phyloP scores from a whole-genome alignment of 2,797 vertebrate species.

The Kryptopterus vitreolus region DNA sequence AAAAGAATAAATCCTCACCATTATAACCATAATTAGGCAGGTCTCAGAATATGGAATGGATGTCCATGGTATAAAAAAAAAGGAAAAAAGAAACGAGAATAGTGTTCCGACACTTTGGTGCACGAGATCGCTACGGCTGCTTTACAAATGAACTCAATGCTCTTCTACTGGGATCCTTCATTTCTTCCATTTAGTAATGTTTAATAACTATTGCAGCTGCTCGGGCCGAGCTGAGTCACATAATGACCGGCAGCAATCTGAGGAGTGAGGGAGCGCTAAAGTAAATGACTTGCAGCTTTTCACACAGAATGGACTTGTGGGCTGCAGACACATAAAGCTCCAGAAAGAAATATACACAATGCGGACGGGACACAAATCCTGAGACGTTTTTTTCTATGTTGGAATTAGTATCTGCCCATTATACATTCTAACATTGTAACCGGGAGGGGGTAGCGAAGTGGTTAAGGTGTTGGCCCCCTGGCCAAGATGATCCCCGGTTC shows the following conservation, averaged over 20 bases:
- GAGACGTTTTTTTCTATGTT: not conserved
- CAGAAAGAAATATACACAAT: not conserved
- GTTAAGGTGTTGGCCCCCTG: no score
- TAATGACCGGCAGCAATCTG: not conserved
- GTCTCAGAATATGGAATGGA: not conserved
- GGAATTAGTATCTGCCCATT: not conserved
- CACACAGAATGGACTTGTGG: not conserved
- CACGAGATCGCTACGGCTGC: not conserved
- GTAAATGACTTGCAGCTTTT: not conserved
- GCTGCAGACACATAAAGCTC: not conserved
- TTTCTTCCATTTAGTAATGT: constrained; percentile 9
- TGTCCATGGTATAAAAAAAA: no score
- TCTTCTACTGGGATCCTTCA: not conserved
- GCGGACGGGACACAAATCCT: not conserved
- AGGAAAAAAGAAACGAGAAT: no score
- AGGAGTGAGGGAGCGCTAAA: not conserved
- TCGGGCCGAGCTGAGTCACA: not conserved
- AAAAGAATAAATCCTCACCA: no score
- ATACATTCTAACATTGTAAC: not conserved
- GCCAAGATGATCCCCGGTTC: no score
- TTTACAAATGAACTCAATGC: constrained; percentile 26
- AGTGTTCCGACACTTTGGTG: not conserved
- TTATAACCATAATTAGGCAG: not conserved
- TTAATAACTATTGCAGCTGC: constrained; percentile 27
- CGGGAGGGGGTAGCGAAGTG: no score